Base-by-base conservation (phyloP, 2,113 vertebrate species). In the Mustela lutreola region DNA sequence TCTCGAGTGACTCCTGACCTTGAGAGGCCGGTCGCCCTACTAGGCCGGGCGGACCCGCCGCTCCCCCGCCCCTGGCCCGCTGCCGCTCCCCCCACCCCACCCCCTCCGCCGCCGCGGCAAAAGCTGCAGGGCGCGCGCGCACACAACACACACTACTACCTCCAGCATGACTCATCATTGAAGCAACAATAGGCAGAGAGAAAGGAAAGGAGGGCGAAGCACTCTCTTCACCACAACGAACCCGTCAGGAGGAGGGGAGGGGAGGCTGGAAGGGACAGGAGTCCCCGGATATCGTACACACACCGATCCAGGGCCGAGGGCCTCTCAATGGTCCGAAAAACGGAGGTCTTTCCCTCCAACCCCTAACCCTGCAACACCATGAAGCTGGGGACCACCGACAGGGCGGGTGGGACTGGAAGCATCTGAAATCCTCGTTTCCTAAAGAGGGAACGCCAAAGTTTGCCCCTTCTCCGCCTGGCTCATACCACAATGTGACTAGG, bases 141-240 rank as follows among this genome's bases (percentile, higher is more conserved):
- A 92, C 96, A 92, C 60, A 91, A 90, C 89, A 96, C 96, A 91
- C 97, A 95, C 94, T 98, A 98, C 98, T 97, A 98, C 97, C 98
- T 98, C 97, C 91, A 86, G 98, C 97, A 98, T 98, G 98, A 98
- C 98, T 98, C 98, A 98, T 98, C 98, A 98, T 6, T 95, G 98
- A 98, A 97, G 97, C 97, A 98, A 98, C 98, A 98, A 98, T 98
- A 98, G 98, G 91, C 94, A 96, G 88, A 96, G 62, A 97, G 94
- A 98, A 98, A 97, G 71, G 94, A 96, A 98, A 96, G 91, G 81
- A 97, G 94, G 87, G 81, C 95, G 94, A 97, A 97, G 92, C 88
- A 83, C 85, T 83, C 76, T 87, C 91, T 94, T 36, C 31, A 96
- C 81, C 96, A 94, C 94, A 80, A 80, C 50, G 80, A 22, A 78